These are phyloP conservation scores for Sesamia inferens DNA, from an alignment of 2,888 invertebrate species.

Conservation along the genomic window DNA sequence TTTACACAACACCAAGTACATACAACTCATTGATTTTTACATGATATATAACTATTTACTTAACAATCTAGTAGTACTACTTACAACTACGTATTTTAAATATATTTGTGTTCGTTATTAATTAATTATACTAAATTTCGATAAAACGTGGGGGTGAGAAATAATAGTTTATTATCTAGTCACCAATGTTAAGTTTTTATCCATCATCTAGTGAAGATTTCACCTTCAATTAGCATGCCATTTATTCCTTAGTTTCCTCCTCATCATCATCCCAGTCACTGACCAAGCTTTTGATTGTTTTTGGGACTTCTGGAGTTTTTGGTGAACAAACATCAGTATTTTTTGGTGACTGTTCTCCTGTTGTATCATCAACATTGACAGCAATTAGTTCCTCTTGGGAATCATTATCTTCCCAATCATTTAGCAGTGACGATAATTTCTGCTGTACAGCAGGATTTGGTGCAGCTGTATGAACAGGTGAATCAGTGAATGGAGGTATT, in stretches of 20 bases:
- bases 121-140: conserved; percentile 5
- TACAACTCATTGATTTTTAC: conserved; percentile 48
- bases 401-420: conserved; percentile 89
- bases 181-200: not conserved
- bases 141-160: conserved; percentile 15
- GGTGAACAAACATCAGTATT: conserved; percentile 3
- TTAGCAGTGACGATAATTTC: conserved; percentile 84
- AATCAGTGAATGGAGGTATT: conserved; percentile 26
- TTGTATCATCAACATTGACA: conserved; percentile 31
- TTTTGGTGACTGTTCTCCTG: conserved; percentile 38
- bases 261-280: conserved; percentile 89
- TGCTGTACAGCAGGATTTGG: conserved; percentile 65
- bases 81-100: conserved; percentile 53
- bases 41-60: conserved; percentile 51
- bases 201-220: not conserved
- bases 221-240: not conserved
- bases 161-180: not conserved
- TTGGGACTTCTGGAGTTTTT: conserved; percentile 55
- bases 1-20: conserved; percentile 37
- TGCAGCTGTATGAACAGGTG: conserved; percentile 51
- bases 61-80: conserved; percentile 51
- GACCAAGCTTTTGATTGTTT: conserved; percentile 84
- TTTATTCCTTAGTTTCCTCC: conserved; percentile 73
- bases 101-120: conserved; percentile 29
- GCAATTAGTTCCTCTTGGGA: conserved; percentile 76